phyloP scores from a whole-genome alignment of 2,113 vertebrate species.

The Pao palembangensis region DNA sequence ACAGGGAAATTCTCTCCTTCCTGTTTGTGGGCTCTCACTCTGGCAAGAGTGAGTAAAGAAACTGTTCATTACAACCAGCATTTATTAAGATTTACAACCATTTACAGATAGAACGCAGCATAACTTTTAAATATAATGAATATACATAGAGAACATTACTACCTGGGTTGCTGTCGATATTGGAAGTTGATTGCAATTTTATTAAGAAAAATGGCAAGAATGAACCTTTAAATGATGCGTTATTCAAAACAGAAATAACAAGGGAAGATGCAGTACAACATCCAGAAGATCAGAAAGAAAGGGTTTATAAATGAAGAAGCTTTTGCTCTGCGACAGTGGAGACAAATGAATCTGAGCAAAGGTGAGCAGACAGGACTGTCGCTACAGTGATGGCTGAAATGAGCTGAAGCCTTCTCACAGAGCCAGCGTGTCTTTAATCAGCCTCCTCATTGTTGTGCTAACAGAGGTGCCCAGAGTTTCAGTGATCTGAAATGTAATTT shows the following conservation, averaged over 20 bases:
- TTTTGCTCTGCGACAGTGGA: no score
- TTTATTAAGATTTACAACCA: conserved; percentile 50
- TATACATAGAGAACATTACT: not conserved
- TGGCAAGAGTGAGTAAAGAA: conserved; percentile 35
- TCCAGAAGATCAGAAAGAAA: no score
- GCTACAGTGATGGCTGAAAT: not conserved
- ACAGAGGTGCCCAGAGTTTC: conserved; percentile 91
- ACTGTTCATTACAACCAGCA: conserved; percentile 21
- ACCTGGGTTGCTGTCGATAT: not conserved
- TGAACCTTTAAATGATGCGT: no score
- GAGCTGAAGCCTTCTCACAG: conserved; percentile 66
- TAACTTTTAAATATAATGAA: not conserved
- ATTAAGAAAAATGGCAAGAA: no score
- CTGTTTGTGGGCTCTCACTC: conserved; percentile 39
- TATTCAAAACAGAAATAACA: no score
- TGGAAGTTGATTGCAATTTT: no score
- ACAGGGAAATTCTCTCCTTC: conserved; percentile 63
- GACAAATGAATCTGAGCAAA: no score
- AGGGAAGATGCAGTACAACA: no score
- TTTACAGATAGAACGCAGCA: conserved; percentile 20
- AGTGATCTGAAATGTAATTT: conserved; percentile 96
- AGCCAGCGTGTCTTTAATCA: conserved; percentile 96
- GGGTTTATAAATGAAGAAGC: no score
- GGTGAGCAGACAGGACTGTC: no score
- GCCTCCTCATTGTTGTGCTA: conserved; percentile 95